Evolutionary conservation across 35 echinoderm and acorn worm species (phyloP), one percentile per base, ranked within the genome.

Genomic region (Heliocidaris erythrogramma): DNA sequence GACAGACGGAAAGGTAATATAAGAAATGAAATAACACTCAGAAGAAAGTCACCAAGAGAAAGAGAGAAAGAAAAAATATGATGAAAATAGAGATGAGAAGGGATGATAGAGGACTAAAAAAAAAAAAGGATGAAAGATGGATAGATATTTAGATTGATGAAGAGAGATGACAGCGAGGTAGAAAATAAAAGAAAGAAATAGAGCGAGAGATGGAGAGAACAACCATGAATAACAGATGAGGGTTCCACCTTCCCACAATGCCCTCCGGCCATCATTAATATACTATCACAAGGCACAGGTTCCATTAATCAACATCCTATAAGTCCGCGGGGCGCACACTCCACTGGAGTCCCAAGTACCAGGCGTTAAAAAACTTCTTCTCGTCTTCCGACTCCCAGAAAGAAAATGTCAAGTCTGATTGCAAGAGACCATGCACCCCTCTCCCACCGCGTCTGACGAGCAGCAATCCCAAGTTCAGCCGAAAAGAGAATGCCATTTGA

Each of bases 281-380:
- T 92, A 92, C 91, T 48, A 92, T 92, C 91, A 24, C 47, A 92
- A 30, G 29, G 91, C 50, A 92, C 47, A 92, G 91, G 48, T 17
- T 92, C 91, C 91, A 92, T 92, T 92, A 92, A 92, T 92, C 91
- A 92, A 92, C 91, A 30, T 92, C 91, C 91, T 92, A 92, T 17
- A 30, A 30, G 31, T 13, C 91, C 49, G 91, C 91, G 18, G 87
- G 87, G 91, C 16, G 48, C 31, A 32, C n/a, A 92, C 91, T 92
- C 91, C 47, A 48, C 91, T 11, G 91, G 91, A 92, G 91, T 30
- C 47, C 91, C 49, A 59, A 92, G 91, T 59, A 89, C 87, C 87
- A 12, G 87, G 87, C 87, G 87, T 48, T 16, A 89, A 89, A 48
- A 89, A 32, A 89, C 31, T 48, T 89, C 85, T 86, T 32, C 31